Evolutionary conservation across 2,888 invertebrate genomes (phyloP).

Genomic region (Harmothoe impar): DNA sequence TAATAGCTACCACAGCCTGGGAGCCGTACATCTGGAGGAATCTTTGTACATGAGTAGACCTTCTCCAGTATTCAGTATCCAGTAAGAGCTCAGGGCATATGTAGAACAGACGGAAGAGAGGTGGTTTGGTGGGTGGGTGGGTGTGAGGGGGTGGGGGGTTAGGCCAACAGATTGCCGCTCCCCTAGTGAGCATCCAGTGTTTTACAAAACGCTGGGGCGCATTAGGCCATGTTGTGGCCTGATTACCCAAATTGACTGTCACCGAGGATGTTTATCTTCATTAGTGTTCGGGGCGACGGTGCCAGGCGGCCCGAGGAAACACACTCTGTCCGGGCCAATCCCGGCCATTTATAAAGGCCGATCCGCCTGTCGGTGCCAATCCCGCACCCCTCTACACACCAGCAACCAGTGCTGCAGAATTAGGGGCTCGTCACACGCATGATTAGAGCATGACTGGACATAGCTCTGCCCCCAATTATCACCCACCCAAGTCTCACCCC

Average conservation of each 20-base stretch:
- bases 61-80: too few relatives aligned
- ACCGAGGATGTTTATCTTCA: conserved; percentile 55
- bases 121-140: not conserved
- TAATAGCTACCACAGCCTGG: too few relatives aligned
- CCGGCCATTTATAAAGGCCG: not conserved
- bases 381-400: not conserved
- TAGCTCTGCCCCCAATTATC: conserved; percentile 19
- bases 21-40: too few relatives aligned
- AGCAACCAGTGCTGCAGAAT: not conserved
- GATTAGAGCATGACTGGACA: conserved; percentile 51
- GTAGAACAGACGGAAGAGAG: not conserved
- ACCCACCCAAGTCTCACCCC: not conserved
- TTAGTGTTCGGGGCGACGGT: not conserved
- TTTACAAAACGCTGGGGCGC: conserved; percentile 44
- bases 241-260: conserved; percentile 57
- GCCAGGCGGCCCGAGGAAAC: conserved; percentile 9
- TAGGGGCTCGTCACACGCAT: conserved; percentile 11
- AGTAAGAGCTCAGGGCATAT: too few relatives aligned
- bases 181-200: not conserved
- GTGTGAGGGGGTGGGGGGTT: not conserved
- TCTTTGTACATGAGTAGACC: too few relatives aligned
- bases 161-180: not conserved
- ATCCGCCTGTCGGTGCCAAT: not conserved
- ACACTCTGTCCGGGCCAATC: conserved; percentile 42
- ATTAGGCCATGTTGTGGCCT: conserved; percentile 35